Base-by-base conservation (phyloP, 2,888 invertebrate genomes). In the Sacculina carcini region DNA sequence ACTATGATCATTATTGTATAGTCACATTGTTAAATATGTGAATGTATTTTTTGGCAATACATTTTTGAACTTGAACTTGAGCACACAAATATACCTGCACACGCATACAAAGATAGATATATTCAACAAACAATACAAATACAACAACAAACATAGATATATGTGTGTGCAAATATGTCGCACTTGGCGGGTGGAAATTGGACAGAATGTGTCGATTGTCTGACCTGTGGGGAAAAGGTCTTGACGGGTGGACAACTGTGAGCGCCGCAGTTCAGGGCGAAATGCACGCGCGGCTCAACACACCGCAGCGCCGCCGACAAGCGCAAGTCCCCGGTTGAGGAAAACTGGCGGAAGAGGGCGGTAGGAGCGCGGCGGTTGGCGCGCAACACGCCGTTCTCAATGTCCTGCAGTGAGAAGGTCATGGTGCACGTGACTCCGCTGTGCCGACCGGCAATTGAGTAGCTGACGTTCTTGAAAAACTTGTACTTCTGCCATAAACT, bases 261-360 rank as follows among this genome's bases (percentile, higher is more conserved):
- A n/a, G 67, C 67, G 52, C 67, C 69, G 58, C 67, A 67, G 28
- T 66, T 67, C 19, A 69, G 58, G 3, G 66, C 68, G 59, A 69
- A 69, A 58, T 69, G 69, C 34, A 67, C 64, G 14, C 66, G 58
- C 3, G 69, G 67, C 53, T 69, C 67, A 47, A 61, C 48, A 68
- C 58, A 4, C 24, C 26, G 46, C 10, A 52, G 48, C 28, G 52
- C 48, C 5, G 44, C 46, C 10, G 32, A 23, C 2, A 40, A 42
- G 23, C 54, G 47, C 34, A 63, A 64, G 54, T 69, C 69, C 31
- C 58, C 58, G 39, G 62, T 62, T n/a, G n/a, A n/a, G 6, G 65
- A 63, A 59, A 69, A 69, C 24, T 69, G 68, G 60, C 65, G 66
- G 28, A 42, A 53, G 16, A 56, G 51, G 28, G 53, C 52, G 44